Evolutionary conservation across 2,113 vertebrate species (phyloP).

Genomic region (Nipponia nippon): DNA sequence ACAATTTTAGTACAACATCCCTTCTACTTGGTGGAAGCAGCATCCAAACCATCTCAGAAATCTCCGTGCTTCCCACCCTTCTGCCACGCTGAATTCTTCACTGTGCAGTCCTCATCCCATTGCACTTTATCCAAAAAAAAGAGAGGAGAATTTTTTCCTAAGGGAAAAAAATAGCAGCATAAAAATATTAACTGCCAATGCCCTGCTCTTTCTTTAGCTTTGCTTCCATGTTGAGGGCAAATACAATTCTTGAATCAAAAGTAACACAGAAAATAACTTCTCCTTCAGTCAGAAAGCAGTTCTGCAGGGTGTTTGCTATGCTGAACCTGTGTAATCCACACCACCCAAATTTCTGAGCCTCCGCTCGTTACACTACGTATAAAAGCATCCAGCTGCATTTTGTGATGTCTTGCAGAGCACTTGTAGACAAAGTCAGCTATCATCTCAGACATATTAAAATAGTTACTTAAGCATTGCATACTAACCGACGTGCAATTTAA

Average conservation of each 20-base stretch:
- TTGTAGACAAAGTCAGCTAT: background rate
- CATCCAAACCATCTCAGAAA: background rate
- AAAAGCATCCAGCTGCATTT: background rate
- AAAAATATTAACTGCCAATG: background rate
- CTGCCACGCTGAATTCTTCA: background rate
- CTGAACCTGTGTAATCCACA: background rate
- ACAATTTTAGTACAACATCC: background rate
- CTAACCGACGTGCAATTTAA: background rate
- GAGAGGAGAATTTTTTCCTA: background rate
- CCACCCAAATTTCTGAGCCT: background rate
- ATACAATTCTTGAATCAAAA: background rate
- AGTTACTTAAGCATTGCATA: background rate
- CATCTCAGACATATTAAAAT: background rate
- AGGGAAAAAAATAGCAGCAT: background rate
- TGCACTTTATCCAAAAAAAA: background rate
- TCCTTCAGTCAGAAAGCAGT: background rate
- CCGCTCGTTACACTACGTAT: background rate
- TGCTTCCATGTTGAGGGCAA: background rate
- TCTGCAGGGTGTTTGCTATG: accelerated
- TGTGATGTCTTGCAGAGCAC: background rate
- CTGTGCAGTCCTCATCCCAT: background rate
- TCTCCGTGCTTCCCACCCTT: background rate
- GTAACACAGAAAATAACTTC: background rate
- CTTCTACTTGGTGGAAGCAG: background rate
- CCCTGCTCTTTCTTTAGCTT: background rate